phyloP scores from a whole-genome alignment of 2,113 vertebrate species.

The Lathamus discolor region DNA sequence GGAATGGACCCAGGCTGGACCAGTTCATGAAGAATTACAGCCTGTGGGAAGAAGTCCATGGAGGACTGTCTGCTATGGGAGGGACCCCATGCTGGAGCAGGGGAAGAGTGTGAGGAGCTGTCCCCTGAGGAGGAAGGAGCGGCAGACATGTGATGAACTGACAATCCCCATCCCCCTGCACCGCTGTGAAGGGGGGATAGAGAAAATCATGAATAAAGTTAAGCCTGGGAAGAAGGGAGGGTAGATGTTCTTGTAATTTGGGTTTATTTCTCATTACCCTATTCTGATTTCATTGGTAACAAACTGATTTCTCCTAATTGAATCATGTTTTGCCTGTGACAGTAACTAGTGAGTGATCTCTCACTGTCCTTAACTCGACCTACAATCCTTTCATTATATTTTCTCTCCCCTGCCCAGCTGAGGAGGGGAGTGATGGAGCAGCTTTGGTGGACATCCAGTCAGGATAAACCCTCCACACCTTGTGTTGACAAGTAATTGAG shows the following conservation, averaged over 20 bases:
- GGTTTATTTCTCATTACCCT: background rate
- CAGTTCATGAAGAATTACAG: background rate
- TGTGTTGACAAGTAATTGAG: background rate
- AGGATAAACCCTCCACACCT: background rate
- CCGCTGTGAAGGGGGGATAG: background rate
- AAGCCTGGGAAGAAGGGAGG: background rate
- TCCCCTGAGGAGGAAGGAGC: background rate
- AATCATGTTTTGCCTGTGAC: background rate
- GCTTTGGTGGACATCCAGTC: background rate
- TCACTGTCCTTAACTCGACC: background rate
- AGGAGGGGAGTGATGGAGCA: background rate
- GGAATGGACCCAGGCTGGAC: background rate
- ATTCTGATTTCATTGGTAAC: background rate
- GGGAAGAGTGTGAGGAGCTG: background rate
- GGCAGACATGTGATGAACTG: background rate
- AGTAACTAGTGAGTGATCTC: background rate
- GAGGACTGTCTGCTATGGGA: background rate
- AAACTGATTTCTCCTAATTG: background rate
- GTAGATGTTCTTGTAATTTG: background rate
- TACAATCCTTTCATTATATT: background rate
- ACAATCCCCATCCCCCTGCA: background rate
- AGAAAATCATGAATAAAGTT: background rate
- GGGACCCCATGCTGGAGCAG: background rate
- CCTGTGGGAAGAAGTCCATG: background rate
- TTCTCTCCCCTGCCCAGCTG: background rate